These are phyloP conservation scores for Lacanobia wlatinum DNA, from an alignment of 2,888 invertebrate species.

Conservation along the genomic window DNA sequence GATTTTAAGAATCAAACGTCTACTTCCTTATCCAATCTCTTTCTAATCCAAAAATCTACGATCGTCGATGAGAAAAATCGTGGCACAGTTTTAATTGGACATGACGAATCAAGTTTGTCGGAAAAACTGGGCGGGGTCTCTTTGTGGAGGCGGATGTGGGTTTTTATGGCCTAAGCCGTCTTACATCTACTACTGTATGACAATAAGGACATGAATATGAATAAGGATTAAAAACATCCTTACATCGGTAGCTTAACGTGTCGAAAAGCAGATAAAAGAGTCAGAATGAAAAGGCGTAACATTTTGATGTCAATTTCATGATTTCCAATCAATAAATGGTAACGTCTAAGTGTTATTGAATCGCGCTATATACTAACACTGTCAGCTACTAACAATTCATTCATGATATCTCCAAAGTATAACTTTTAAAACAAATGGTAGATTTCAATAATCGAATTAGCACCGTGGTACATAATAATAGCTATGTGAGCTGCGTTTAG, in stretches of 20 bases:
- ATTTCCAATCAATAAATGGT: slow-evolving; percentile 26
- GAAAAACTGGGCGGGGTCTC: slow-evolving; percentile 85
- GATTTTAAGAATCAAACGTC: neutral
- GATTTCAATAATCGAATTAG: slow-evolving; percentile 66
- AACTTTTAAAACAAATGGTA: slow-evolving; percentile 61
- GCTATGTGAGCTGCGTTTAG: slow-evolving; percentile 63
- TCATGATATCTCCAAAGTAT: slow-evolving; percentile 38
- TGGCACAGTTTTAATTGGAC: slow-evolving; percentile 86
- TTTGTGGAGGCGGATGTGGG: slow-evolving; percentile 81
- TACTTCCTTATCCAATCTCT: slow-evolving; percentile 48
- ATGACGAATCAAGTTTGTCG: slow-evolving; percentile 86
- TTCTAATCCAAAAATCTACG: slow-evolving; percentile 46
- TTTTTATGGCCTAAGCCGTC: slow-evolving; percentile 55
- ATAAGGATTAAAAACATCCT: slow-evolving; percentile 26
- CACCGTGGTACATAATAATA: slow-evolving; percentile 67
- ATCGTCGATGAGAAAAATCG: slow-evolving; percentile 79
- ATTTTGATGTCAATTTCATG: slow-evolving; percentile 15
- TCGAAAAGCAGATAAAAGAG: slow-evolving; percentile 3
- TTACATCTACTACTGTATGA: slow-evolving; percentile 52
- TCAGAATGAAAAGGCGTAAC: slow-evolving; percentile 1
- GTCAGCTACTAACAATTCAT: slow-evolving; percentile 54
- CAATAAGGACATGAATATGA: slow-evolving; percentile 47
- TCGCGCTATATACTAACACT: slow-evolving; percentile 29
- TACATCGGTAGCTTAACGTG: slow-evolving; percentile 20
- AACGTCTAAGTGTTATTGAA: slow-evolving; percentile 26